Base-by-base conservation (phyloP, 1,140 invertebrate genomes). In the Schmidtea mediterranea region DNA sequence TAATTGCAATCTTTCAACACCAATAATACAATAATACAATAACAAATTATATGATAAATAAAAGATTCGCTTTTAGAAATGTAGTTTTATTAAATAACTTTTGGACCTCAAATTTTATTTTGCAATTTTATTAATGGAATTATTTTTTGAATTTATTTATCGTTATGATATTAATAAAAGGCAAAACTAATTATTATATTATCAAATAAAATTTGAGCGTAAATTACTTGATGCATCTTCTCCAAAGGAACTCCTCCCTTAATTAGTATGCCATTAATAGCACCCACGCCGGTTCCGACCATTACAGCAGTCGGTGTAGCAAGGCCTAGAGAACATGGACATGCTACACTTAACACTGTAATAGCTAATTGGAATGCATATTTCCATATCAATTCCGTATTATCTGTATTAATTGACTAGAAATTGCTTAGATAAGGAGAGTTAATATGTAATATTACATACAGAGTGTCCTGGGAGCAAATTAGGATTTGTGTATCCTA, bases 221-320 rank as follows among this genome's bases (percentile, higher is more conserved):
- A n/a, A n/a, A n/a, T n/a, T 58, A 81, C 82, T 72, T 94, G 92
- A 58, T 92, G 86, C 1, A 86, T 82, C 60, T 80, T 87, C 65
- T 98, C 92, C 46, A 98, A 61, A 0, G 87, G 80, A 59, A 89
- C 86, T 0, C 89, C 89, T 8, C 90, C 89, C 67, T 98, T 98
- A 36, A 98, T 89, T 1, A 98, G 69, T 52, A 97, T 86, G 0
- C 90, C 90, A 62, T 90, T 84, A 0, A 74, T 67, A 1, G 90
- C 90, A 1, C 89, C 90, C 1, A 92, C 80, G 8, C 65, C 65
- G 10, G 65, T 67, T 1, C 64, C 65, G n/a, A 94, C 89, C 86
- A 94, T 94, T 0, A 94, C 86, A 3, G 87, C 90, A 0, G 90
- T 97, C 12, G 90, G 90, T 8, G 90, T 97, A 32, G 90, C 92